These are phyloP conservation scores for Cryptotermes secundus DNA, from an alignment of 1,140 invertebrate genomes.

Conservation along the genomic window DNA sequence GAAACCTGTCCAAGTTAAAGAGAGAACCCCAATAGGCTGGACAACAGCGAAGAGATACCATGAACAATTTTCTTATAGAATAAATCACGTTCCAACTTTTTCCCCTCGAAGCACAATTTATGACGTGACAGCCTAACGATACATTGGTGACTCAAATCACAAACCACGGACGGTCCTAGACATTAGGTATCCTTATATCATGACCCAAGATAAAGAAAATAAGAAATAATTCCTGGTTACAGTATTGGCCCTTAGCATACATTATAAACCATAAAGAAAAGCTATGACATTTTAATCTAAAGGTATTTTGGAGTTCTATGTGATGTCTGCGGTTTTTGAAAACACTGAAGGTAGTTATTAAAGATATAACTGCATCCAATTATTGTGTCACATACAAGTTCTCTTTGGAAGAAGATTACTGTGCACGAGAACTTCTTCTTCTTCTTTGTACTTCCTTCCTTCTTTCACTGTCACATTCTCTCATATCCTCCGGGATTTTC, in stretches of 20 bases:
- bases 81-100: background rate
- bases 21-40: too few species aligned
- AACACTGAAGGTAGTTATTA: background rate
- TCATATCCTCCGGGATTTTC: background rate
- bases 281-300: slow-evolving; percentile 16
- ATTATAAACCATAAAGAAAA: slow-evolving; percentile 5
- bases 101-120: background rate
- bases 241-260: background rate
- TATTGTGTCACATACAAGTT: slow-evolving; percentile 6
- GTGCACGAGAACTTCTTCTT: background rate
- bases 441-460: background rate
- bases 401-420: background rate
- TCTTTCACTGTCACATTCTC: background rate
- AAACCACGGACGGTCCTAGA: background rate
- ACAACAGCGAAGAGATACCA: background rate
- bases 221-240: background rate
- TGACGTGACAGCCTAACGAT: slow-evolving; percentile 3
- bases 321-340: slow-evolving; percentile 8
- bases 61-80: background rate
- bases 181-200: background rate
- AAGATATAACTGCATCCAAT: background rate
- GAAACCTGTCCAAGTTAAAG: too few species aligned
- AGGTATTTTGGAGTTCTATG: background rate
- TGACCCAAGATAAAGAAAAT: background rate
- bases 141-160: background rate